phyloP scores from a whole-genome alignment of 2,888 invertebrate genomes.

The Actias luna region DNA sequence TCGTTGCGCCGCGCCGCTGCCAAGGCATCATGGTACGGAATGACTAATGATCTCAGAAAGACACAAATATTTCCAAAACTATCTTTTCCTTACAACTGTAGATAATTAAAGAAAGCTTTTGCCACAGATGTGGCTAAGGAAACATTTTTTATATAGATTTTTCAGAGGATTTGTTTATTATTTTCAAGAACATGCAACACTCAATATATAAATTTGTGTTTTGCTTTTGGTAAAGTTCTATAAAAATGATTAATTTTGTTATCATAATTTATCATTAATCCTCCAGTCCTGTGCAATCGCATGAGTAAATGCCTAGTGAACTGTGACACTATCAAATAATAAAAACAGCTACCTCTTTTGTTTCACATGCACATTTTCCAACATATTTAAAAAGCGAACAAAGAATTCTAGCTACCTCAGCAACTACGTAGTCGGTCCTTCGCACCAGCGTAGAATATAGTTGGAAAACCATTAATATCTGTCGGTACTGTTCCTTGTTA shows the following conservation, averaged over 20 bases:
- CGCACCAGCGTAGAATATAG: constrained; percentile 74
- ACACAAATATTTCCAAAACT: constrained; percentile 61
- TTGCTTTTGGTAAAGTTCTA: too few relatives aligned
- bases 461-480: constrained; percentile 78
- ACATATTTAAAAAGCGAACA: constrained; percentile 28
- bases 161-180: not conserved
- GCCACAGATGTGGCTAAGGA: not conserved
- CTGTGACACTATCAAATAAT: not conserved
- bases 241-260: too few relatives aligned
- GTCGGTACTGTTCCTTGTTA: constrained; percentile 78
- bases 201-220: not conserved
- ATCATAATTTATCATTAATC: too few relatives aligned
- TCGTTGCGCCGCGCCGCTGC: constrained; percentile 24
- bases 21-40: constrained; percentile 47
- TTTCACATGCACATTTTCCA: not conserved
- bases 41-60: constrained; percentile 68
- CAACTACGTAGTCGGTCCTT: constrained; percentile 76
- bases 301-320: not conserved
- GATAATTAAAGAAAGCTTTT: not conserved
- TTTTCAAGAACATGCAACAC: not conserved
- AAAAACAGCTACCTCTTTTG: not conserved
- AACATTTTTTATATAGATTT: not conserved
- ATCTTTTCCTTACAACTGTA: constrained; percentile 42
- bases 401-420: constrained; percentile 23
- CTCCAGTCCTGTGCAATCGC: too few relatives aligned